Conservation (phyloP, 2,113 vertebrate species). For the Campylomormyrus numenius region DNA sequence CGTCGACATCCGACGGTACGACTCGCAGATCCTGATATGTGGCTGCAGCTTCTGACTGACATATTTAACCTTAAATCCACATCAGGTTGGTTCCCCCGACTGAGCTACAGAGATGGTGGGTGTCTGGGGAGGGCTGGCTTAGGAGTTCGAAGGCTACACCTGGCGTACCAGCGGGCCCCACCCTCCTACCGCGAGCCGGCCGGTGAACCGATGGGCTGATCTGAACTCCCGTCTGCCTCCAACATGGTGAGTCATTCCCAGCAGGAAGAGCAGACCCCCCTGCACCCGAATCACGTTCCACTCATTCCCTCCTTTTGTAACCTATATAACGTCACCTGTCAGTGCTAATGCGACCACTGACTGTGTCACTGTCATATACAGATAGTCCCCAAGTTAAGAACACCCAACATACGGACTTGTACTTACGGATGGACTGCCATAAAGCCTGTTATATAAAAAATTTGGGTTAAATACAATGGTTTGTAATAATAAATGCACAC, state of each 20-base stretch:
- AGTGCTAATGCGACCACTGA: neutral
- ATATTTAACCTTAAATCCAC: neutral
- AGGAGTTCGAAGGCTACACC: neutral
- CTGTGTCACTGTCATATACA: neutral
- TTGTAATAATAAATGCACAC: too few species aligned
- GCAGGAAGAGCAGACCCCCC: neutral
- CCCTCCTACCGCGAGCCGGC: neutral
- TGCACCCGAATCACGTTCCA: neutral
- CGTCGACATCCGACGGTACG: neutral
- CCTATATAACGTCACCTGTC: neutral
- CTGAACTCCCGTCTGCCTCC: neutral
- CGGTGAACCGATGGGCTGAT: neutral
- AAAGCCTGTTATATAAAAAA: too few species aligned
- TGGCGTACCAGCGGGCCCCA: neutral
- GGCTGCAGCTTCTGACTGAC: neutral
- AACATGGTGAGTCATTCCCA: slow-evolving; percentile 2
- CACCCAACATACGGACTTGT: too few species aligned
- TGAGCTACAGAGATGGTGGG: neutral
- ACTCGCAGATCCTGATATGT: neutral
- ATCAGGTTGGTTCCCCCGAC: neutral
- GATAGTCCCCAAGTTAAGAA: too few species aligned
- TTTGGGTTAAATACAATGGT: too few species aligned
- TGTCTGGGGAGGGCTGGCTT: neutral
- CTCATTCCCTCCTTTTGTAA: neutral
- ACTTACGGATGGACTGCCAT: too few species aligned